Base-by-base conservation (phyloP, 2,888 invertebrate species). In the Tricholauxania praeusta region DNA sequence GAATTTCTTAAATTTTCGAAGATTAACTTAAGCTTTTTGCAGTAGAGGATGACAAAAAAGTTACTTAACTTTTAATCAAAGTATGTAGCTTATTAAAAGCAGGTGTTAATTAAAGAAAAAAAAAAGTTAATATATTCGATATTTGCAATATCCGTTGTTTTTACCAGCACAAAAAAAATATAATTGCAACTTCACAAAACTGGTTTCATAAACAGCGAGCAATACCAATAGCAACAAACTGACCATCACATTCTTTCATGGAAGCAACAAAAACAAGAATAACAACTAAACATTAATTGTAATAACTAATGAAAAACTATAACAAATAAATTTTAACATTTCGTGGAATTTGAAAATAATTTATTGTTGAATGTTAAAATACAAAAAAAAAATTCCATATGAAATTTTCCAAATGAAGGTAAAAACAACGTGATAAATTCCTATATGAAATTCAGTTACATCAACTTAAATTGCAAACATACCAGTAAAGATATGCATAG, bases 141-240 rank as follows among this genome's bases (percentile, higher is more conserved):
- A 53, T 70, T 63, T 70, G 70, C 70, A 70, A 70, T 63, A 70
- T 70, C 70, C 70, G 70, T 53, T 63, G 70, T 39, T 19, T 17
- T 57, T 19, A 49, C 22, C 12, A n/a, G 39, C 39, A 15, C n/a
- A n/a, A n/a, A 53, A 63, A 63, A 70, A 69, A 22, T 52, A 7
- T 49, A 70, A 53, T 63, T 69, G 59, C 19, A 28, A 14, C 59
- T 22, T 15, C 22, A 22, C 22, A 52, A 39, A 67, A 57, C 67
- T 47, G 57, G 67, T 67, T 67, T 57, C 47, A 32, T 10, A 12
- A 62, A 8, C 22, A 57, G 39, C 28, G 22, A n/a, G 39, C 22
- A 51, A 32, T 28, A 55, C 49, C 15, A 32, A 53, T 55, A 10
- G 39, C 52, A 57, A 22, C n/a, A 59, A 63, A 62, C 48, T 62